These are phyloP conservation scores for Ostrea denselamellosa DNA, from an alignment of 1,140 invertebrate species.

Conservation along the genomic window DNA sequence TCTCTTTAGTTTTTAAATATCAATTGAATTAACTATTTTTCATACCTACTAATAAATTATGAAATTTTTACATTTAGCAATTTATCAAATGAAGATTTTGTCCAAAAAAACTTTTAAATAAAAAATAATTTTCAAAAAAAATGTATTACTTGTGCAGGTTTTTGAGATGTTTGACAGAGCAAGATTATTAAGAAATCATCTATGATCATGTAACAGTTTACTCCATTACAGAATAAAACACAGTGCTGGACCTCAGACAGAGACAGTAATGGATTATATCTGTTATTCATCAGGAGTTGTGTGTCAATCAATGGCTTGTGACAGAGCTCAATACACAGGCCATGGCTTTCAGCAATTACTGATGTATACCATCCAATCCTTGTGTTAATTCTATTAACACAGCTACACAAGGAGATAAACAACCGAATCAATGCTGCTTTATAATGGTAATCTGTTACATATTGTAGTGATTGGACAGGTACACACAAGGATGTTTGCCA, in stretches of 20 bases:
- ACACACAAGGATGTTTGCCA: not conserved
- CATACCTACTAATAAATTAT: too few species aligned
- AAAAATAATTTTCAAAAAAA: too few species aligned
- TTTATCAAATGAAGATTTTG: too few species aligned
- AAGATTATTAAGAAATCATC: too few species aligned
- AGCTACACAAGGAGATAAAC: not conserved
- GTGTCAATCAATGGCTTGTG: not conserved
- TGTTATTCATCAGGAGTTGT: not conserved
- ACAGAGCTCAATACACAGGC: not conserved
- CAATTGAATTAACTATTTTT: too few species aligned
- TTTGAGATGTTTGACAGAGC: too few species aligned
- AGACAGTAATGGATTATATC: not conserved
- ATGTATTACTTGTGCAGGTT: too few species aligned
- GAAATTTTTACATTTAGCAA: too few species aligned
- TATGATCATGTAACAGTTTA: too few species aligned
- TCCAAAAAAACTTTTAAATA: too few species aligned
- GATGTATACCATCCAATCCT: not conserved
- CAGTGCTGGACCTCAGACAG: not conserved
- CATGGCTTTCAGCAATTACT: not conserved
- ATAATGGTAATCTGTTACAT: not conserved
- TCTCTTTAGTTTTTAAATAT: too few species aligned
- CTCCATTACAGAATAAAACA: too few species aligned
- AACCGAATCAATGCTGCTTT: not conserved
- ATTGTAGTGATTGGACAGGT: not conserved
- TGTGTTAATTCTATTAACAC: slow-evolving; percentile 22